Evolutionary conservation across 2,888 invertebrate genomes (phyloP).

Genomic region (Oscheius sp.): DNA sequence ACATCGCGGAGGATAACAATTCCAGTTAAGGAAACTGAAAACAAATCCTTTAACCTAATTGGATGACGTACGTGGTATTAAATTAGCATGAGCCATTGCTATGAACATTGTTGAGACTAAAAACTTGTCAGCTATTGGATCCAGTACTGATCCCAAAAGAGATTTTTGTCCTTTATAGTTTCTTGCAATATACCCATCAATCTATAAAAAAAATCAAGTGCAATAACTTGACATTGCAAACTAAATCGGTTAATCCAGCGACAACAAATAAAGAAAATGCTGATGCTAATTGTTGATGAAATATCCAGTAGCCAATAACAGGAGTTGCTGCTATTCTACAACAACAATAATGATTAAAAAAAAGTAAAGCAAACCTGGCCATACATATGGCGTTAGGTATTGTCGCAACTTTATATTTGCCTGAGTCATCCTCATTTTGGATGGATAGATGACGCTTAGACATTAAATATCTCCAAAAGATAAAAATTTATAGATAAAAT

Average conservation of each 20-base stretch:
- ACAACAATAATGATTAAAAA: background rate
- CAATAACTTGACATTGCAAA: conserved; percentile 72
- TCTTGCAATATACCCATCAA: conserved; percentile 94
- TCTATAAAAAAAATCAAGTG: conserved; percentile 43
- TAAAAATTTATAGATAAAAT: too few relatives aligned
- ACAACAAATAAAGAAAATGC: conserved; percentile 84
- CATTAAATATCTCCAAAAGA: too few relatives aligned
- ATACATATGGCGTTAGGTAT: conserved; percentile 90
- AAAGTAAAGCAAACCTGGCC: conserved; percentile 71
- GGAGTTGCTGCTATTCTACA: conserved; percentile 85
- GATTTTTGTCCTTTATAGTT: conserved; percentile 89
- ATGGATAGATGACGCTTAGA: too few relatives aligned
- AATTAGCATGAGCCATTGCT: conserved; percentile 83
- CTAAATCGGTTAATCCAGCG: conserved; percentile 91
- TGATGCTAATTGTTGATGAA: conserved; percentile 81
- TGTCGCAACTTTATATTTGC: conserved; percentile 88
- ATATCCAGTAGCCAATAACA: conserved; percentile 86
- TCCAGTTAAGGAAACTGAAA: conserved; percentile 76
- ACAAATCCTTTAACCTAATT: background rate
- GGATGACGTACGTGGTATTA: conserved; percentile 79
- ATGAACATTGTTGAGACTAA: conserved; percentile 88
- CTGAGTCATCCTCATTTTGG: conserved; percentile 40
- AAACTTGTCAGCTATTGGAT: conserved; percentile 95
- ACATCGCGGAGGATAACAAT: conserved; percentile 86
- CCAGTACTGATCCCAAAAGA: conserved; percentile 90